Conservation (phyloP, 2,113 vertebrate genomes). For the Stigmatopora nigra region DNA sequence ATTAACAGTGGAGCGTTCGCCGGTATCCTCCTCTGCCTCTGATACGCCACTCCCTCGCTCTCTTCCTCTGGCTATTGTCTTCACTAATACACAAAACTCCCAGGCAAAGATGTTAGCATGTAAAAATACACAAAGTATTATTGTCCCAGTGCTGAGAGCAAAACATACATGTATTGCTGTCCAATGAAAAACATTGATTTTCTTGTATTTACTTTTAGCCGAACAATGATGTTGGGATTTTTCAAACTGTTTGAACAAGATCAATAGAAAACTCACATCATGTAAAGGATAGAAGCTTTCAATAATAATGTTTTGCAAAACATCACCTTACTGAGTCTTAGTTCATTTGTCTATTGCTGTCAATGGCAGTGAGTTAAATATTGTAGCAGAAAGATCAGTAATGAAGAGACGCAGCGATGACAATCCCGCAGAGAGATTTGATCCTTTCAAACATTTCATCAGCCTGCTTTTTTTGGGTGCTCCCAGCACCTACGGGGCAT, state of each 20-base stretch:
- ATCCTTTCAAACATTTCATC: background rate
- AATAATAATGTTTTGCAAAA: background rate
- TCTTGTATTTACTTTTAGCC: background rate
- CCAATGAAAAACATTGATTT: background rate
- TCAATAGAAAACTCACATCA: background rate
- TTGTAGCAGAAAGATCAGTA: background rate
- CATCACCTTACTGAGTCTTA: too few species aligned
- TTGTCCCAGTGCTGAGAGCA: background rate
- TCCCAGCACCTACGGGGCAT: background rate
- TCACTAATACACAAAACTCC: conserved; percentile 45
- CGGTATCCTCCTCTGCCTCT: conserved; percentile 17
- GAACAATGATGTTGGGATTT: background rate
- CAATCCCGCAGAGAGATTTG: background rate
- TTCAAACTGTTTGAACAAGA: background rate
- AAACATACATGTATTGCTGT: background rate
- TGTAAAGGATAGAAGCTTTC: background rate
- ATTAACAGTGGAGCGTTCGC: conserved; percentile 53
- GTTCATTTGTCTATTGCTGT: too few species aligned
- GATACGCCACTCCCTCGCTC: conserved; percentile 34
- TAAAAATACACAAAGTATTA: conserved; percentile 1
- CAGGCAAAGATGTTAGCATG: conserved; percentile 43
- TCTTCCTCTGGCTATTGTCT: conserved; percentile 65
- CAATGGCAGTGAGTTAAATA: background rate
- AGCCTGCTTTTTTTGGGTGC: background rate
- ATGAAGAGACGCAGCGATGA: background rate